Evolutionary conservation across 1,140 invertebrate species (phyloP).

Genomic region (Pachyrhynchus sulphureomaculatus): DNA sequence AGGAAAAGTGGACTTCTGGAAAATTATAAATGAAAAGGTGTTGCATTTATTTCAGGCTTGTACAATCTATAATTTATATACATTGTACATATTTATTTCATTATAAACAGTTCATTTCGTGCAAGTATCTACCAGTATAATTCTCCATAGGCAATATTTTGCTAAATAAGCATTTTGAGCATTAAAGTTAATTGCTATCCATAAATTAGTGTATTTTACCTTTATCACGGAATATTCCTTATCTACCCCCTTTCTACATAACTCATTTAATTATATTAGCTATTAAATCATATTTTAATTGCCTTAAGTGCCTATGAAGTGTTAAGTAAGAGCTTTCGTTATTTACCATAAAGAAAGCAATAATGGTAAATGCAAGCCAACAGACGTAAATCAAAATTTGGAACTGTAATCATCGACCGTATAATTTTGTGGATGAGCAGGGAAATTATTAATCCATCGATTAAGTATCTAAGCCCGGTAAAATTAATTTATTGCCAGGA

Average conservation of each 20-base stretch:
- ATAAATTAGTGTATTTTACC: constrained; percentile 17
- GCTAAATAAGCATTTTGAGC: too few species aligned
- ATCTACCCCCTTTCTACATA: constrained; percentile 27
- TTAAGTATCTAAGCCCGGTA: constrained; percentile 34
- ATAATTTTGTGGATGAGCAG: constrained; percentile 32
- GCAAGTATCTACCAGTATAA: too few species aligned
- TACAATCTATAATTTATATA: too few species aligned
- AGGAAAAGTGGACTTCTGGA: too few species aligned
- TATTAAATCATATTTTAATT: constrained; percentile 28
- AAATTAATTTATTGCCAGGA: constrained; percentile 30
- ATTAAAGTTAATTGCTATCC: constrained; percentile 1
- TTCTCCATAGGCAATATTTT: too few species aligned
- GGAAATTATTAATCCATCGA: constrained; percentile 36
- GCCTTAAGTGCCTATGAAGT: constrained; percentile 29
- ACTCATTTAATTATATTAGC: constrained; percentile 26
- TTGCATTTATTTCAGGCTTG: too few species aligned
- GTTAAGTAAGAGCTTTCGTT: constrained; percentile 26
- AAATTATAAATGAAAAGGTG: too few species aligned
- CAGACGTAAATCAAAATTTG: constrained; percentile 31
- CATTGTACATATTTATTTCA: too few species aligned
- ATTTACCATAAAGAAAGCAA: constrained; percentile 28
- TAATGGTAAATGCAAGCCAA: constrained; percentile 9
- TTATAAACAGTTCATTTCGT: too few species aligned
- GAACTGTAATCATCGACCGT: constrained; percentile 32
- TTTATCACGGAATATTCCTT: constrained; percentile 15